These are phyloP conservation scores for Pangasius sanitwongsei DNA, from an alignment of 2,797 vertebrate genomes.

Conservation along the genomic window DNA sequence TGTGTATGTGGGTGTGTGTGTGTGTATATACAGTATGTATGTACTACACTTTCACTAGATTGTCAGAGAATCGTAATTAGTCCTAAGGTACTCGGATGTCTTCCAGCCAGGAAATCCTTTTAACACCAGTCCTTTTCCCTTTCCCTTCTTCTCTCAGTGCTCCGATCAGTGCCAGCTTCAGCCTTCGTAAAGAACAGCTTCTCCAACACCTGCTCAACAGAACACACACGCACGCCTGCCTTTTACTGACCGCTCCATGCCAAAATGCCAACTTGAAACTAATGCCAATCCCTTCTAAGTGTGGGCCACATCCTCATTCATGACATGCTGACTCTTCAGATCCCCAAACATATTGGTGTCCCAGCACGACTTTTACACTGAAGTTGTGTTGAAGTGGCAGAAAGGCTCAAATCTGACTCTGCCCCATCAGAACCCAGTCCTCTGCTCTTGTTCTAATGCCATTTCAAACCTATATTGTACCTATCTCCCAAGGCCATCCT, in stretches of 20 bases:
- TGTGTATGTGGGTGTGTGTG: constrained; percentile 21
- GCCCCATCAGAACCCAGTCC: not conserved
- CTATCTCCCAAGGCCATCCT: not conserved
- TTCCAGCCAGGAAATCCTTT: constrained; percentile 61
- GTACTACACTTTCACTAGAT: constrained; percentile 38
- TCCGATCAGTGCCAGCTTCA: constrained; percentile 56
- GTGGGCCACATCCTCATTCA: constrained; percentile 14
- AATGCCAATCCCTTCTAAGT: constrained; percentile 5
- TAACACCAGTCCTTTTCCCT: constrained; percentile 57
- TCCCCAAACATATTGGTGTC: not conserved
- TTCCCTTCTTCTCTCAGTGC: constrained; percentile 36
- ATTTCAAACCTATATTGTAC: constrained; percentile 9
- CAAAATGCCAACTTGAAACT: constrained; percentile 27
- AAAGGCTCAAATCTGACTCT: constrained; percentile 35
- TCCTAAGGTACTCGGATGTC: constrained; percentile 64
- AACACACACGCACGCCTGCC: constrained; percentile 9
- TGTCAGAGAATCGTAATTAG: constrained; percentile 63
- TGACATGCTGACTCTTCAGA: constrained; percentile 4
- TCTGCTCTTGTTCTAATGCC: constrained; percentile 12
- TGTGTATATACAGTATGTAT: not conserved
- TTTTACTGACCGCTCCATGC: constrained; percentile 29
- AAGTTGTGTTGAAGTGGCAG: not conserved
- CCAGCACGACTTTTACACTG: not conserved
- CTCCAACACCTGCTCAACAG: constrained; percentile 51
- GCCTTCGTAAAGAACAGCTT: constrained; percentile 51